Percentiles rank a stretch among this genome's conserved stretches.
These are phyloP conservation scores for Dasysyrphus albostriatus DNA, from an alignment of 2,888 invertebrate genomes.

Conservation along the genomic window DNA sequence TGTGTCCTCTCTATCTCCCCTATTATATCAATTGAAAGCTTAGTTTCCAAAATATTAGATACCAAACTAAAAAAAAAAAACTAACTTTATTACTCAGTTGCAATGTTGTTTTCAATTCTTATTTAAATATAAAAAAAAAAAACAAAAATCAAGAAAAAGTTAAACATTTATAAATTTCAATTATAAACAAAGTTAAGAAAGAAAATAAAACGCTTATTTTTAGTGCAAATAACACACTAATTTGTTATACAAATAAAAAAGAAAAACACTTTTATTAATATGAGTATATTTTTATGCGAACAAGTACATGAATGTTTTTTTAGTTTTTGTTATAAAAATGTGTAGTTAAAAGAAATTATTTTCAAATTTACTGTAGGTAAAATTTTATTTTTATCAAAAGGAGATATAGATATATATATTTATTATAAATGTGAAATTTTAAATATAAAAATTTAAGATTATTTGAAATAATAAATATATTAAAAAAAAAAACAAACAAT, in stretches of 20 bases:
- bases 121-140: conserved; percentile 50
- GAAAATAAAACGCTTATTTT: conserved; percentile 61
- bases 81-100: conserved; percentile 78
- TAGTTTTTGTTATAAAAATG: conserved; percentile 71
- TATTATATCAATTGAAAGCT: conserved; percentile 53
- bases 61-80: conserved; percentile 51
- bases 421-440: conserved; percentile 72
- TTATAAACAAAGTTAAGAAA: conserved; percentile 43
- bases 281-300: conserved; percentile 60
- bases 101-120: conserved; percentile 75
- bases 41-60: conserved; percentile 54
- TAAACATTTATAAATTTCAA: conserved; percentile 62
- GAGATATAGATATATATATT: conserved; percentile 71
- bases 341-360: conserved; percentile 68
- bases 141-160: conserved; percentile 56
- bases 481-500: conserved; percentile 74
- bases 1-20: conserved; percentile 74
- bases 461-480: conserved; percentile 27
- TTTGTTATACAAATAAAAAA: conserved; percentile 51
- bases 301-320: conserved; percentile 67
- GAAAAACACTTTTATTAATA: conserved; percentile 28
- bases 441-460: conserved; percentile 39
- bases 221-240: conserved; percentile 42
- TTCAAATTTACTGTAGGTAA: conserved; percentile 75
- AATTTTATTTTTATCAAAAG: conserved; percentile 63